These are phyloP conservation scores for Callospermophilus lateralis DNA, from an alignment of 2,113 vertebrate genomes.

Conservation along the genomic window DNA sequence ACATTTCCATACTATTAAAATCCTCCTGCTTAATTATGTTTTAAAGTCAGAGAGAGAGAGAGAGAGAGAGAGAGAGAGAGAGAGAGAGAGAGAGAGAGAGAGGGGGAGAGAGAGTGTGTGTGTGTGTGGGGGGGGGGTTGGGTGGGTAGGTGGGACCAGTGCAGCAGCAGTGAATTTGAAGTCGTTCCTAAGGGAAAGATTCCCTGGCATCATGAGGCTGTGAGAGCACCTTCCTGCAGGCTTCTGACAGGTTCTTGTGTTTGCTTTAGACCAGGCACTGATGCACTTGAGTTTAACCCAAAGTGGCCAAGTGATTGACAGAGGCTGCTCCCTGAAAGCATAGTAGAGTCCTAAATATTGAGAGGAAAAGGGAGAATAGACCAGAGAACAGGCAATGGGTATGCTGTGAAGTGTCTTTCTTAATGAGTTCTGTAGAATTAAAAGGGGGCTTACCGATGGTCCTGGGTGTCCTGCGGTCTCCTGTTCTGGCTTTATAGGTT, in stretches of 20 bases:
- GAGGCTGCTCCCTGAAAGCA: neutral
- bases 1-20: constrained; percentile 47
- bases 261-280: neutral
- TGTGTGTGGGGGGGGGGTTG: too few relatives aligned
- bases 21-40: constrained; percentile 47
- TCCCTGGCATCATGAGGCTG: neutral
- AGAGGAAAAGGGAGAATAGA: neutral
- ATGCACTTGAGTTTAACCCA: constrained; percentile 44
- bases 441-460: neutral
- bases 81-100: too few relatives aligned
- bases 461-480: neutral
- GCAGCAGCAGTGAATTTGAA: neutral
- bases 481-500: neutral
- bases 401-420: neutral
- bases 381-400: neutral
- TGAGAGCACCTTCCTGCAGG: neutral
- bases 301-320: neutral
- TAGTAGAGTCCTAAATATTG: neutral
- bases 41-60: too few relatives aligned
- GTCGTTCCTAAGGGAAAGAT: neutral
- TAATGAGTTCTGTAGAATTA: neutral
- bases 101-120: too few relatives aligned
- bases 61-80: too few relatives aligned
- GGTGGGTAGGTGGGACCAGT: neutral
- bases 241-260: neutral